These are phyloP conservation scores for Sesia bembeciformis DNA, from an alignment of 2,888 invertebrate species.

Conservation along the genomic window DNA sequence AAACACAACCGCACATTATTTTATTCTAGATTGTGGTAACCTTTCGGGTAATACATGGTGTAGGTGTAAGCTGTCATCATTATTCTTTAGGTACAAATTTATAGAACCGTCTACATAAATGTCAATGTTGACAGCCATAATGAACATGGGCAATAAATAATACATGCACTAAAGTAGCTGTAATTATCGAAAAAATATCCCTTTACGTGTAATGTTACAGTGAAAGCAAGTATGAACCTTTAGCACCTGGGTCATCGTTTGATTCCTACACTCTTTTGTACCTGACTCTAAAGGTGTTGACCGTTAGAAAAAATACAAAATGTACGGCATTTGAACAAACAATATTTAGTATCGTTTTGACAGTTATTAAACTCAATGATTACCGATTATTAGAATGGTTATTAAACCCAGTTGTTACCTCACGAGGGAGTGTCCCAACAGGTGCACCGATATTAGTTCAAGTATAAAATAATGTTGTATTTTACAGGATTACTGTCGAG, in stretches of 20 bases:
- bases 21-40: not conserved
- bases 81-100: not conserved
- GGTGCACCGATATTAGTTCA: constrained; percentile 27
- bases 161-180: constrained; percentile 14
- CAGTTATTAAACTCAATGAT: constrained; percentile 70
- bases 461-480: not conserved
- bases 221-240: constrained; percentile 31
- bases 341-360: constrained; percentile 71
- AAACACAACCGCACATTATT: not conserved
- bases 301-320: constrained; percentile 61
- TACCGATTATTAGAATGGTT: constrained; percentile 48
- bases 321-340: constrained; percentile 67
- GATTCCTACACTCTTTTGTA: no score
- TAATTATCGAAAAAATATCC: no score
- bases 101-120: not conserved
- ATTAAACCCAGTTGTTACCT: constrained; percentile 49
- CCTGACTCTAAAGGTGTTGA: constrained; percentile 54
- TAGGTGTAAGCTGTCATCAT: not conserved
- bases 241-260: constrained; percentile 45
- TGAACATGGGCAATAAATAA: constrained; percentile 48
- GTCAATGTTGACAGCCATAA: not conserved
- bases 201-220: no score
- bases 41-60: not conserved
- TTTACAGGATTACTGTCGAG: constrained; percentile 15
- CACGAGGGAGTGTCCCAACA: constrained; percentile 35